Evolutionary conservation across 2,113 vertebrate genomes (phyloP), one percentile per base, ranked within the genome.

Genomic region (Cochlearius cochlearius): DNA sequence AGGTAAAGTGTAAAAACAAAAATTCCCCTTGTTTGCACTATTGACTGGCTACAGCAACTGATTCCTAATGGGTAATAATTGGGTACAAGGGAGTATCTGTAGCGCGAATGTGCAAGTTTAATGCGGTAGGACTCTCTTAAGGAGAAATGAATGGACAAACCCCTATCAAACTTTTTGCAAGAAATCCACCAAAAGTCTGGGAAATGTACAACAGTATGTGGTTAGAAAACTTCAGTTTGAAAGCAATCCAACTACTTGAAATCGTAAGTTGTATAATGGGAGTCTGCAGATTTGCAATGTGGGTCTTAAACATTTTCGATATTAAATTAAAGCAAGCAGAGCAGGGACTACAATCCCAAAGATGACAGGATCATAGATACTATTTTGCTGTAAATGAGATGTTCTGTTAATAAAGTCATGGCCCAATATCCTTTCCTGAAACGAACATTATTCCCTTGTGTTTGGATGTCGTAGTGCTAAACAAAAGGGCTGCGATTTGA

Each of bases 401-500:
- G 8, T 68, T 73, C 64, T 39, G 43, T 71, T 92, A 77, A 86
- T 76, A 83, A 93, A 95, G 55, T 32, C 43, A 67, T 19, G 34
- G 27, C 39, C 64, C 2, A 7, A 77, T 41, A 95, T 34, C 43
- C 34, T 74, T 86, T 74, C 64, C 72, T 67, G 79, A 94, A 92
- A 88, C 26, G 69, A 93, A 53, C 58, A 83, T 77, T 69, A 75
- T 66, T 93, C 68, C 50, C 49, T 66, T 63, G 50, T 63, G 50
- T 77, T 94, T 94, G 60, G 55, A 84, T 47, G 45, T n/a, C 0
- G 0, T 17, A 56, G 39, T 5, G 1, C 56, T 91, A 86, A 93
- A 97, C 36, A 92, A 86, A 94, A 84, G 58, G 55, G n/a, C 52
- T 83, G 64, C 4, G 15, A 84, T 84, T 80, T 86, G 91, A 94